These are phyloP conservation scores for Hetaerina titia DNA, from an alignment of 2,888 invertebrate species.

Conservation along the genomic window DNA sequence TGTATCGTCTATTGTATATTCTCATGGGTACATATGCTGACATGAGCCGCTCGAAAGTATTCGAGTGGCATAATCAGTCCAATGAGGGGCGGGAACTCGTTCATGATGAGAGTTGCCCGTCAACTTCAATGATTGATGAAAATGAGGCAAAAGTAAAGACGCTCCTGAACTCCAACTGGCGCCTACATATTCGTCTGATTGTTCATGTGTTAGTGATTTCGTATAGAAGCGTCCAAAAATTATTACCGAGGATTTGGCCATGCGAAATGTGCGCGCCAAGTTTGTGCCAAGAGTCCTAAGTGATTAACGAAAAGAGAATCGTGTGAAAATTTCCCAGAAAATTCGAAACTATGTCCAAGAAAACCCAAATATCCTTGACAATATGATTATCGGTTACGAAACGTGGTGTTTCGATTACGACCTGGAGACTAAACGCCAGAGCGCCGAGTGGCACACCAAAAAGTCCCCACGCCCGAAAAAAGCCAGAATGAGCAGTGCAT, in stretches of 20 bases:
- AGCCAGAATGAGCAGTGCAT: no score
- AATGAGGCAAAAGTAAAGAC: no score
- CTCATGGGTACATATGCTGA: no score
- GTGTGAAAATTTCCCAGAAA: neutral
- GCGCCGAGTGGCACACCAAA: neutral
- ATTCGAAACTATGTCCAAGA: neutral
- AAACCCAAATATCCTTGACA: neutral
- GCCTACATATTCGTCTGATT: slow-evolving; percentile 23
- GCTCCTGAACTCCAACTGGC: no score
- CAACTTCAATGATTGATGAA: no score
- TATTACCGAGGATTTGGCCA: neutral
- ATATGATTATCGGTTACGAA: neutral
- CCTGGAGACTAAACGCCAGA: neutral
- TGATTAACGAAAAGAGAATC: neutral
- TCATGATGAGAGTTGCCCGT: no score
- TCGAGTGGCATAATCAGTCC: no score
- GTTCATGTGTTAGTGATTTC: neutral
- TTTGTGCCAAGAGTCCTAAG: neutral
- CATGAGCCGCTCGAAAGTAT: no score
- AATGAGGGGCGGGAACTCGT: no score
- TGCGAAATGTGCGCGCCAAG: no score
- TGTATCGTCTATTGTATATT: no score
- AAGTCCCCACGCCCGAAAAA: no score
- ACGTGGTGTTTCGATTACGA: neutral
- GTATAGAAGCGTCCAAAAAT: neutral